Evolutionary conservation across 2,113 vertebrate species (phyloP).

Genomic region (Polyodon spathula): DNA sequence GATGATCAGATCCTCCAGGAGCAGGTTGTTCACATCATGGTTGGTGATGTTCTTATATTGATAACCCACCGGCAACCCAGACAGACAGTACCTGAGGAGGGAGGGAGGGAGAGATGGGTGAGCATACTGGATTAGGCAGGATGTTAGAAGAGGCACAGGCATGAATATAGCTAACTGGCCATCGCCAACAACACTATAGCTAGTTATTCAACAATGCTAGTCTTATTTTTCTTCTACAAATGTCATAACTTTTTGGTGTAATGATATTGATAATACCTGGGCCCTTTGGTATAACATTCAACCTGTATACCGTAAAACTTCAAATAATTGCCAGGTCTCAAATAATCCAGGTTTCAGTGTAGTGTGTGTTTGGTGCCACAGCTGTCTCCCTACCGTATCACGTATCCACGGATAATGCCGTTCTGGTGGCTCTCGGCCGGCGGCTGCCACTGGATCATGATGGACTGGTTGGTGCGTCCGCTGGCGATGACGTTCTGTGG

Average conservation of each 20-base stretch:
- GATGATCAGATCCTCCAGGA: constrained; percentile 95
- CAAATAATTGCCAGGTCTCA: too few relatives aligned
- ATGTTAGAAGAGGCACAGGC: too few relatives aligned
- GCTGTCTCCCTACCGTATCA: constrained; percentile 64
- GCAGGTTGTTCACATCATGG: constrained; percentile 78
- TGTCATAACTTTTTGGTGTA: too few relatives aligned
- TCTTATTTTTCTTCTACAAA: too few relatives aligned
- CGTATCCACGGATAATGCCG: constrained; percentile 80
- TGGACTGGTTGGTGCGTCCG: constrained; percentile 92
- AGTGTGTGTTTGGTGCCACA: neutral
- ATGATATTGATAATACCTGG: too few relatives aligned
- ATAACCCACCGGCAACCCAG: constrained; percentile 88
- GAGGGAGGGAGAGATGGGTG: neutral
- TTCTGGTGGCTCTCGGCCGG: constrained; percentile 93
- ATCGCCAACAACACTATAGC: too few relatives aligned
- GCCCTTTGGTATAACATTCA: too few relatives aligned
- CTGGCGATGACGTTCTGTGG: constrained; percentile 92
- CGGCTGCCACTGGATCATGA: constrained; percentile 97
- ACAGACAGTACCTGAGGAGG: constrained; percentile 81
- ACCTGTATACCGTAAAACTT: too few relatives aligned
- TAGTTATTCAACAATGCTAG: too few relatives aligned
- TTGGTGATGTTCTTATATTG: constrained; percentile 95
- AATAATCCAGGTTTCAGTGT: too few relatives aligned
- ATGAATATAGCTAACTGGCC: too few relatives aligned
- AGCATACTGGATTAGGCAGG: neutral